A percentile compares a stretch with the other conserved stretches of the same genome.
Conservation (phyloP, 2,113 vertebrate species). For the Amblyopsis rosae region DNA sequence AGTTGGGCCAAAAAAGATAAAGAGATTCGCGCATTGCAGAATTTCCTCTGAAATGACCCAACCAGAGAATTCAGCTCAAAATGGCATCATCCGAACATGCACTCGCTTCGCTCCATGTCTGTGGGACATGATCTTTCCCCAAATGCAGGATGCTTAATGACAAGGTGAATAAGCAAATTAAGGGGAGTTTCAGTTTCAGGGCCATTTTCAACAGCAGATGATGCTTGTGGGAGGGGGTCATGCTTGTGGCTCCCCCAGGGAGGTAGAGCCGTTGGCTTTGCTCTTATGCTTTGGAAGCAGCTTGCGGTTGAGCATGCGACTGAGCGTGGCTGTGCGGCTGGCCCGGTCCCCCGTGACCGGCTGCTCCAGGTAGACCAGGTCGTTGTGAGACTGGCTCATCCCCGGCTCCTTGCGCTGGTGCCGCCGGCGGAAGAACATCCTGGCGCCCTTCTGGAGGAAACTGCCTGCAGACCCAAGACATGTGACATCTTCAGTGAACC, state of each 20-base stretch:
- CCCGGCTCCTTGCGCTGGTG: conserved; percentile 93
- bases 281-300: conserved; percentile 81
- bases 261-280: conserved; percentile 78
- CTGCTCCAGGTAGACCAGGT: conserved; percentile 91
- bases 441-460: conserved; percentile 87
- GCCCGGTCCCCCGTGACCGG: conserved; percentile 74
- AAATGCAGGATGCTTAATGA: conserved; percentile 17
- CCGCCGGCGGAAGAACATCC: conserved; percentile 91
- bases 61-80: conserved; percentile 1
- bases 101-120: conserved; percentile 24
- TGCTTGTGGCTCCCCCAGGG: conserved; percentile 50
- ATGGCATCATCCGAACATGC: conserved; percentile 36
- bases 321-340: conserved; percentile 83
- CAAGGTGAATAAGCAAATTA: not conserved
- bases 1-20: conserved; percentile 26
- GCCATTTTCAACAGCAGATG: conserved; percentile 21
- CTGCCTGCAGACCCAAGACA: conserved; percentile 76
- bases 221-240: conserved; percentile 44
- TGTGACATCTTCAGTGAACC: not conserved
- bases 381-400: conserved; percentile 97
- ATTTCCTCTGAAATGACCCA: not conserved
- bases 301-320: conserved; percentile 84
- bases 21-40: conserved; percentile 22
- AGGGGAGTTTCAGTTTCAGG: not conserved
- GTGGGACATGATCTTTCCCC: conserved; percentile 22